phyloP scores from a whole-genome alignment of 2,113 vertebrate genomes.

The Rostratula benghalensis region DNA sequence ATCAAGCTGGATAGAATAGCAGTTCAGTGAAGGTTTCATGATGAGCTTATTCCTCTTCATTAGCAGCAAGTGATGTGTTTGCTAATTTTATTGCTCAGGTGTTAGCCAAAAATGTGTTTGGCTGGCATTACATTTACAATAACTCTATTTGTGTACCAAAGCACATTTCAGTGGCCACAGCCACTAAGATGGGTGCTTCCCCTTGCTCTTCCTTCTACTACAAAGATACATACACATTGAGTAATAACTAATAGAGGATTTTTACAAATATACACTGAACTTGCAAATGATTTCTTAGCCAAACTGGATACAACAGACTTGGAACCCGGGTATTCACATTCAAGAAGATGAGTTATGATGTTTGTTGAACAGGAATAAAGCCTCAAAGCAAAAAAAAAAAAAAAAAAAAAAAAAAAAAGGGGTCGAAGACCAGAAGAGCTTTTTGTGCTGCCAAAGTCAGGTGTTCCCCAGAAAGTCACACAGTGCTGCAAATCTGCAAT shows the following conservation, averaged over 20 bases:
- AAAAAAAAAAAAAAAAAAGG: conserved; percentile 11
- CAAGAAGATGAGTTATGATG: neutral
- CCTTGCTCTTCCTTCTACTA: neutral
- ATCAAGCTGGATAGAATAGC: conserved; percentile 27
- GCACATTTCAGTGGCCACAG: neutral
- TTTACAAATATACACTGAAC: neutral
- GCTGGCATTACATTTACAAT: conserved; percentile 6
- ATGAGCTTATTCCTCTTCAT: conserved; percentile 61
- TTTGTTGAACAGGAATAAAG: conserved; percentile 10
- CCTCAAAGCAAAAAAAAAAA: neutral
- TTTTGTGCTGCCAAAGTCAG: neutral
- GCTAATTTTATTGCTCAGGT: conserved; percentile 32
- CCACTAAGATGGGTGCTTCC: neutral
- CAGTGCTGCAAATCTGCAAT: neutral
- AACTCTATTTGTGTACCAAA: neutral
- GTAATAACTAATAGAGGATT: neutral
- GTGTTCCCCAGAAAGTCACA: neutral
- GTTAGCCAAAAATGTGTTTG: neutral
- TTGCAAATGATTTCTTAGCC: conserved; percentile 3
- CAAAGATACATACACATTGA: neutral
- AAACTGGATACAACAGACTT: neutral
- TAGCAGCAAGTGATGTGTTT: conserved; percentile 56
- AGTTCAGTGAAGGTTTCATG: conserved; percentile 30
- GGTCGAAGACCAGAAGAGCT: neutral
- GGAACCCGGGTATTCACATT: neutral